A percentile compares a stretch with the other conserved stretches of the same genome.
These are phyloP conservation scores for Cryptosula pallasiana DNA, from an alignment of 2,888 invertebrate genomes.

Conservation along the genomic window DNA sequence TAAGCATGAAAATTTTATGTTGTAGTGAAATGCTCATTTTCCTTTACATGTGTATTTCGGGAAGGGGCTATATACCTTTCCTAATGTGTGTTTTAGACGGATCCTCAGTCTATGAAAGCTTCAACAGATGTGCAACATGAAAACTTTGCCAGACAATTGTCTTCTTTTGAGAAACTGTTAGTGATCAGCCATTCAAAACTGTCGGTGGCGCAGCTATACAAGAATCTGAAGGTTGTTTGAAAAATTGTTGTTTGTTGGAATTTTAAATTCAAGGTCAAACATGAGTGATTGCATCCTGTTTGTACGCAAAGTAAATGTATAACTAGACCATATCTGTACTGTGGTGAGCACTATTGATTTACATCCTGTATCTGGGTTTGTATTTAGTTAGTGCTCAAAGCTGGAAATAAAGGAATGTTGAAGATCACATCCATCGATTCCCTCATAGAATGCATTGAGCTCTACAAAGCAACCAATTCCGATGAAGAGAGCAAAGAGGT, in stretches of 20 bases:
- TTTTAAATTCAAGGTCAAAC: not conserved
- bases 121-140: not conserved
- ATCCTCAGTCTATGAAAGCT: not conserved
- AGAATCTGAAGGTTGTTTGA: not conserved
- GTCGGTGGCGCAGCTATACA: not conserved
- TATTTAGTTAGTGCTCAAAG: conserved; percentile 16
- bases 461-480: not conserved
- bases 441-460: conserved; percentile 10
- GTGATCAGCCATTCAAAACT: not conserved
- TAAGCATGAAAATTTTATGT: not conserved
- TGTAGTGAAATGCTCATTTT: not conserved
- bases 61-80: no score
- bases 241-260: not conserved
- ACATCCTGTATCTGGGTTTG: no score
- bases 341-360: no score
- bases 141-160: conserved; percentile 21
- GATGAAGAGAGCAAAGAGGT: conserved; percentile 32
- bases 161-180: conserved; percentile 10
- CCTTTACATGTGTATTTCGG: not conserved
- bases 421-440: conserved; percentile 4
- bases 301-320: no score
- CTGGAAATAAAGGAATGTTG: conserved; percentile 20
- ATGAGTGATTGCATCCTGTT: no score
- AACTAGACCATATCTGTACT: no score
- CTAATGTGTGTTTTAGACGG: conserved; percentile 7